Percentiles rank a stretch among this genome's conserved stretches.
Evolutionary conservation across 2,113 vertebrate genomes (phyloP).

Genomic region (Melanerpes aurifrons): DNA sequence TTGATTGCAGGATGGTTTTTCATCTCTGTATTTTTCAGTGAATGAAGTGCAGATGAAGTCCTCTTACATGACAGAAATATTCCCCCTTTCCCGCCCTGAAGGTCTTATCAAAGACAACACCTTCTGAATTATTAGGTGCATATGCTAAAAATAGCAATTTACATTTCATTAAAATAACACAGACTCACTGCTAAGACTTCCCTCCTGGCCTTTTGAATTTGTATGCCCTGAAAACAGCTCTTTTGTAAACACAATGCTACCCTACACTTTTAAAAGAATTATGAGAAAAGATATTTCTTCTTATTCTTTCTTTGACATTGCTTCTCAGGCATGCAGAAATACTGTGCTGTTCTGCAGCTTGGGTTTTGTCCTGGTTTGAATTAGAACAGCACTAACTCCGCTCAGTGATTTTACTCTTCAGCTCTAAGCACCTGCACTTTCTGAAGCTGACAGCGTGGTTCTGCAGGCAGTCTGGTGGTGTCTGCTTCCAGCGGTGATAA

Average conservation of each 20-base stretch:
- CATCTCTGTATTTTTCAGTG: conserved; percentile 28
- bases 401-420: no score
- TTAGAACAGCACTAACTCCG: no score
- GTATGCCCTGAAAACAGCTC: background rate
- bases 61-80: conserved; percentile 15
- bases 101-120: conserved; percentile 34
- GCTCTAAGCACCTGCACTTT: no score
- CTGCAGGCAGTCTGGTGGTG: no score
- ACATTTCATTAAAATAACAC: conserved; percentile 27
- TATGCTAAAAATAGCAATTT: conserved; percentile 40
- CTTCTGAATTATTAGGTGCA: conserved; percentile 34
- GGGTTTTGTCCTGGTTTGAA: no score
- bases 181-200: background rate
- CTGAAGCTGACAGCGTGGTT: no score
- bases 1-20: conserved; percentile 45
- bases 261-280: background rate
- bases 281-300: background rate
- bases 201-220: background rate
- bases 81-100: conserved; percentile 16
- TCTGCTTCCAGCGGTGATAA: no score
- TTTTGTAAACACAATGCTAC: conserved; percentile 32
- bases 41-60: conserved; percentile 43
- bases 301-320: background rate
- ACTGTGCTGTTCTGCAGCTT: background rate
- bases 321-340: background rate